A percentile compares a stretch with the other conserved stretches of the same genome.
Evolutionary conservation across 2,113 vertebrate genomes (phyloP).

Genomic region (Leptocoma aspasia): DNA sequence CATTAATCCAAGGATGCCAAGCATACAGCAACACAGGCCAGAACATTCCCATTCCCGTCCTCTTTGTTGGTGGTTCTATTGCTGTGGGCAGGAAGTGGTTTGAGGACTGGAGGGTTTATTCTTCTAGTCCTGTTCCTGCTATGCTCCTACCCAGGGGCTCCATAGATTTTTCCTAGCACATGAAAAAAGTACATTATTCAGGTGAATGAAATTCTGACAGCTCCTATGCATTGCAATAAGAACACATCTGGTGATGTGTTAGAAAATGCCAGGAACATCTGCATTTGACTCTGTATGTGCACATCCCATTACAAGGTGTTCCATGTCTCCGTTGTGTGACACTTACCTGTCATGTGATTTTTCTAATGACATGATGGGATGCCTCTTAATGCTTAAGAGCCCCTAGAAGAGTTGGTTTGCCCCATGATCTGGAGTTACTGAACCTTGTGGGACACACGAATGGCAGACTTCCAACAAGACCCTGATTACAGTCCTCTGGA

Average conservation of each 20-base stretch:
- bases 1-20: not conserved
- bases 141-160: not conserved
- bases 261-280: not conserved
- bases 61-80: conserved; percentile 13
- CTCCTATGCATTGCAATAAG: not conserved
- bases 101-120: not conserved
- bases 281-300: not conserved
- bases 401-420: not conserved
- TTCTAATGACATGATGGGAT: not conserved
- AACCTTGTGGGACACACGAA: not conserved
- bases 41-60: not conserved
- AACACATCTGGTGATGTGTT: not conserved
- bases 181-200: not conserved
- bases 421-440: not conserved
- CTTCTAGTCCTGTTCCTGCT: not conserved
- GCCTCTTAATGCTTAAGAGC: not conserved
- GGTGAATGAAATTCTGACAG: not conserved
- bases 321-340: not conserved
- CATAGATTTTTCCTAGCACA: not conserved
- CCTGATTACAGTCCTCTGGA: not conserved
- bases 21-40: not conserved
- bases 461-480: not conserved
- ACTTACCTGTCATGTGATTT: not conserved
- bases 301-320: not conserved
- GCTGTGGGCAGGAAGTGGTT: conserved; percentile 18